Conservation (phyloP, 2,888 invertebrate genomes). For the Hipparchia sbordonii region DNA sequence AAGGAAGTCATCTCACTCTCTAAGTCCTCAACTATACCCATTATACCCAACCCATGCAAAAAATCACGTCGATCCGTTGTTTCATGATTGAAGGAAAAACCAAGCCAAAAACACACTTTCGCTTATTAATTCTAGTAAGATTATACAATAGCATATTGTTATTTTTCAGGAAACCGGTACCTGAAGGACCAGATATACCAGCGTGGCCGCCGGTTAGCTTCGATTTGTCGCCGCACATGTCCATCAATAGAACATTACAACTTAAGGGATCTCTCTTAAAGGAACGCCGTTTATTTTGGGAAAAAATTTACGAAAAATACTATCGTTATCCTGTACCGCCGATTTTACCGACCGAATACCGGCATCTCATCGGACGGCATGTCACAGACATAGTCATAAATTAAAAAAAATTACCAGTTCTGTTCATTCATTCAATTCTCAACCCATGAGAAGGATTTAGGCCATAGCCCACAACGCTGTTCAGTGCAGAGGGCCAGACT, state of each 20-base stretch:
- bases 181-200: slow-evolving; percentile 57
- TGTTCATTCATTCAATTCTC: no score
- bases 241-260: slow-evolving; percentile 40
- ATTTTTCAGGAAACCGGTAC: slow-evolving; percentile 51
- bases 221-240: slow-evolving; percentile 44
- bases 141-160: not conserved
- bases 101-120: no score
- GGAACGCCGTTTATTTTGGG: slow-evolving; percentile 43
- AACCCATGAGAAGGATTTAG: no score
- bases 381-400: not conserved
- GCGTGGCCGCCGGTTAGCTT: slow-evolving; percentile 37
- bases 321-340: slow-evolving; percentile 35
- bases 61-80: no score
- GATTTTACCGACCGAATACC: not conserved
- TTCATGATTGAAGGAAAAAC: no score
- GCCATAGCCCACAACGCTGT: no score
- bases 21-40: no score
- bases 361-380: not conserved
- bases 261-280: slow-evolving; percentile 37
- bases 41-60: no score
- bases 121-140: not conserved
- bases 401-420: not conserved
- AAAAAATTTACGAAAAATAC: slow-evolving; percentile 42
- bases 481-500: no score
- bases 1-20: no score